Conservation (phyloP, 2,888 invertebrate genomes). For the Pilophorus perplexus region DNA sequence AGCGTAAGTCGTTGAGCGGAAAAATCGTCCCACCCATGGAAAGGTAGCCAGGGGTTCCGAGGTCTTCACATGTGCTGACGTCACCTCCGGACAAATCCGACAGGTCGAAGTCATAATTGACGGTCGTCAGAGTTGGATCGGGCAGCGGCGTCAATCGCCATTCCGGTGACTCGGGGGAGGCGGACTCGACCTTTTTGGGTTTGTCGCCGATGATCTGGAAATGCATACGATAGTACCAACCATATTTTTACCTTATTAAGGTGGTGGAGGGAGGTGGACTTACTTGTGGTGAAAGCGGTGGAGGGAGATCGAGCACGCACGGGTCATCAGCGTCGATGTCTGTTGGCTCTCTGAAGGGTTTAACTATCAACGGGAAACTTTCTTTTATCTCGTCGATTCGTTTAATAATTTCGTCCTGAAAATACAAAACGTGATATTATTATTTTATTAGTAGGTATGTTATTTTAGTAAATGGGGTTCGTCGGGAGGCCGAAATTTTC, state of each 20-base stretch:
- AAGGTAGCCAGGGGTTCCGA: slow-evolving; percentile 39
- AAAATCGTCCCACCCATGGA: slow-evolving; percentile 37
- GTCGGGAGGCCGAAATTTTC: too few relatives aligned
- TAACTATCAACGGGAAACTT: slow-evolving; percentile 70
- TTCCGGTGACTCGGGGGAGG: slow-evolving; percentile 41
- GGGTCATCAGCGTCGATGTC: slow-evolving; percentile 59
- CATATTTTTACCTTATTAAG: too few relatives aligned
- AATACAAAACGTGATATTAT: too few relatives aligned
- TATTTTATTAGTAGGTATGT: too few relatives aligned
- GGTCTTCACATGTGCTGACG: slow-evolving; percentile 63
- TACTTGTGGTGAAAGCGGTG: slow-evolving; percentile 58
- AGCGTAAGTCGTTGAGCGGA: too few relatives aligned
- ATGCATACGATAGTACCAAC: too few relatives aligned
- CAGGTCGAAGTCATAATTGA: slow-evolving; percentile 74
- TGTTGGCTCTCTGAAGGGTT: slow-evolving; percentile 64
- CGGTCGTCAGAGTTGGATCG: slow-evolving; percentile 58
- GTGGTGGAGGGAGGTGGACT: too few relatives aligned
- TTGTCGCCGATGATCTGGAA: slow-evolving; percentile 31
- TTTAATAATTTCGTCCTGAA: slow-evolving; percentile 67
- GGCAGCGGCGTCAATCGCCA: slow-evolving; percentile 44
- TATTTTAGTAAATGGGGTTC: too few relatives aligned
- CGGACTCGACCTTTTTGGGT: slow-evolving; percentile 7
- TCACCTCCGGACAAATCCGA: slow-evolving; percentile 70
- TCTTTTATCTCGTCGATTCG: slow-evolving; percentile 70
- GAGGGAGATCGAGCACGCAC: slow-evolving; percentile 56